Base-by-base conservation (phyloP, 2,797 vertebrate genomes). In the Rhinichthys osculus region DNA sequence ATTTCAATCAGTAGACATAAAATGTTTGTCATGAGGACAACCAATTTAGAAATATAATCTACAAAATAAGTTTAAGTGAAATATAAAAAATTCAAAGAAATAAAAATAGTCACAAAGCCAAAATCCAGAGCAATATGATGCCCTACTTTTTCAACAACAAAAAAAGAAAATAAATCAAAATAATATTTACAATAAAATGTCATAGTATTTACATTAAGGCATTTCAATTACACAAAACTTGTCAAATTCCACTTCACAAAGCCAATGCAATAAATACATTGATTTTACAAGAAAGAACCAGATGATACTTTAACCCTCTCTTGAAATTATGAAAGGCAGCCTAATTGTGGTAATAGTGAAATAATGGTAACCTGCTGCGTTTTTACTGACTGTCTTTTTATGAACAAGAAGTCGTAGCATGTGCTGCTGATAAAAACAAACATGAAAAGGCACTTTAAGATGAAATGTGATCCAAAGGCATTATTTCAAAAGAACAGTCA, bases 161-260 rank as follows among this genome's bases (percentile, higher is more conserved):
- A 87, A 97, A 95, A 96, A 72, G 86, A 93, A 87, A 95, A 92
- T 97, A 95, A 96, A 74, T 87, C 88, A 88, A 91, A 91, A 91
- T 86, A 89, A 91, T 98, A 99, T 99, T 96, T 99, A 99, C 97
- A 99, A 94, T 96, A 35, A 96, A 96, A 85, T 79, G 76, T 85
- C 27, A 79, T 90, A 86, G 90, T 99, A 99, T 99, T 96, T 99
- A 99, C 98, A 96, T 96, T 96, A 96, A 95, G 95, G 95, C 95
- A 95, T 95, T 94, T 95, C 92, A 95, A 93, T 93, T 95, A 92
- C 92, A 93, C 90, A 89, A 92, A 92, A 93, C 93, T 89, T 92
- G 90, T 93, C 90, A 91, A 91, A 93, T 93, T 93, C 92, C 91
- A 91, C 91, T 93, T 94, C 93, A 89, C 88, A 93, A 94, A 92